Conservation (phyloP, 2,113 vertebrate genomes). For the Spheniscus mendiculus region DNA sequence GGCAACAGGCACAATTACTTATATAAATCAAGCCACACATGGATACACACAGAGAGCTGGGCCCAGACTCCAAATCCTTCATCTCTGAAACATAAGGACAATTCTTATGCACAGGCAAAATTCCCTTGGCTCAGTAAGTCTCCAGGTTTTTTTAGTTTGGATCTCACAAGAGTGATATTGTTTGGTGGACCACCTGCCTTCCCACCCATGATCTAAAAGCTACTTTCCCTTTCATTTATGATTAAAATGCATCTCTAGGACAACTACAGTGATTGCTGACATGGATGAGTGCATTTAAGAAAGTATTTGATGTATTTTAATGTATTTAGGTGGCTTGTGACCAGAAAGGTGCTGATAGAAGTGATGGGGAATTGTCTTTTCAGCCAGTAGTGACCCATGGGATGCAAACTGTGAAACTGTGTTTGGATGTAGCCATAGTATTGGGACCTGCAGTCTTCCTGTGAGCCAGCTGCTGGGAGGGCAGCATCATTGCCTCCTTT, state of each 20-base stretch:
- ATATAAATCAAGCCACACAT: neutral
- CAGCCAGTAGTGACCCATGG: neutral
- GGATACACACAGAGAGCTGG: neutral
- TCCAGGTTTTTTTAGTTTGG: neutral
- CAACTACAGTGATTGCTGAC: neutral
- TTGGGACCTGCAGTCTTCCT: neutral
- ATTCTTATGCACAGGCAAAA: neutral
- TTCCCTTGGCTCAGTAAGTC: neutral
- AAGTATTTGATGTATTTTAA: neutral
- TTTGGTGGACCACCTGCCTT: neutral
- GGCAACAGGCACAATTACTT: neutral
- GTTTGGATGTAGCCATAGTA: neutral
- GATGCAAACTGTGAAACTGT: neutral
- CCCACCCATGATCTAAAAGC: neutral
- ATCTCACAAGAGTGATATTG: neutral
- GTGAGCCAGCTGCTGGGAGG: neutral
- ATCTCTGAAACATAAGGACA: neutral
- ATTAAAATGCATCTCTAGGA: neutral
- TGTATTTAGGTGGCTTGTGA: neutral
- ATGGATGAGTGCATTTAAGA: neutral
- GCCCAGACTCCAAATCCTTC: neutral
- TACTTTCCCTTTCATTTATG: neutral
- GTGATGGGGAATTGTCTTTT: neutral
- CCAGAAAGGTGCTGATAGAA: neutral
- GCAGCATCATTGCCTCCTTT: neutral